phyloP scores from a whole-genome alignment of 1,140 invertebrate genomes.

The Neoseiulus cucumeris region DNA sequence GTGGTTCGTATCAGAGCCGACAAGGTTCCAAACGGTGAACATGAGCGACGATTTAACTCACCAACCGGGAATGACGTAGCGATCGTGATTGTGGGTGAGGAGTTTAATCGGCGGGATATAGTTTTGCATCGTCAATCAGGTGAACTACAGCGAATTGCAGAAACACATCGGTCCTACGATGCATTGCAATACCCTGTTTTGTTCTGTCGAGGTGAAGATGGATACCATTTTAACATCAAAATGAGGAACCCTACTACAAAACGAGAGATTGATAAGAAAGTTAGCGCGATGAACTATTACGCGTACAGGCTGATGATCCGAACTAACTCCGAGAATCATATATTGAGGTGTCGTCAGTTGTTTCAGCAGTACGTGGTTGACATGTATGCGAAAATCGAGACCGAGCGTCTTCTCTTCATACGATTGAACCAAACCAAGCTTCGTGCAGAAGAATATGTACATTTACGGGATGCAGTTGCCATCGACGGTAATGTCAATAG shows the following conservation, averaged over 20 bases:
- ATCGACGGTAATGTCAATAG: constrained; percentile 14
- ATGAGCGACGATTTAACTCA: constrained; percentile 23
- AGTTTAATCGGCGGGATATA: constrained; percentile 27
- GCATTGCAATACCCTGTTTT: constrained; percentile 14
- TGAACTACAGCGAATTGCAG: constrained; percentile 12
- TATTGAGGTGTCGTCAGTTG: constrained; percentile 20
- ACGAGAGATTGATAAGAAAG: constrained; percentile 22
- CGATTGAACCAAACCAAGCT: constrained; percentile 16
- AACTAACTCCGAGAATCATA: constrained; percentile 15
- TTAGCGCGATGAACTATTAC: constrained; percentile 28
- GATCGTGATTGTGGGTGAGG: constrained; percentile 26
- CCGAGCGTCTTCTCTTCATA: constrained; percentile 4
- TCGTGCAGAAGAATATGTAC: constrained; percentile 15
- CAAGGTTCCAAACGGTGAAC: constrained; percentile 25
- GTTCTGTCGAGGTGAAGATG: not conserved
- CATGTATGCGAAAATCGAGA: constrained; percentile 12
- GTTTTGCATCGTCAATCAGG: constrained; percentile 22
- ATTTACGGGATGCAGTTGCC: constrained; percentile 16
- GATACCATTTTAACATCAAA: constrained; percentile 20
- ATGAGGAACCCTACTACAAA: constrained; percentile 18
- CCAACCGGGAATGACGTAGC: constrained; percentile 30
- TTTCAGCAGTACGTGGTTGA: not conserved
- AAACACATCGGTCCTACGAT: constrained; percentile 17
- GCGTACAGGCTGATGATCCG: constrained; percentile 29
- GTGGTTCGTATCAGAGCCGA: constrained; percentile 14